A percentile compares a stretch with the other conserved stretches of the same genome.
phyloP scores from a whole-genome alignment of 2,888 invertebrate genomes.

The Ectemnius continuus region DNA sequence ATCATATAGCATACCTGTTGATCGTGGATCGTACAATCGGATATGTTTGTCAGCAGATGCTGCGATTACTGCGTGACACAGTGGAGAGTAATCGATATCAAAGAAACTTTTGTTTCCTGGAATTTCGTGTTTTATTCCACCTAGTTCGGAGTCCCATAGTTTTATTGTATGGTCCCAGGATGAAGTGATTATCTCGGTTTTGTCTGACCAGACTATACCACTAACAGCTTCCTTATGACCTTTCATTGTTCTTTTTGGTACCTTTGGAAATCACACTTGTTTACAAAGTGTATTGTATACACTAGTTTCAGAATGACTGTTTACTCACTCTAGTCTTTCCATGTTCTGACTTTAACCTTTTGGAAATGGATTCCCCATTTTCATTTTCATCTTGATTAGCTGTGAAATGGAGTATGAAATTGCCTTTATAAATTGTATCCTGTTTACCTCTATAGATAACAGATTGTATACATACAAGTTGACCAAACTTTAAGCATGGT shows the following conservation, averaged over 20 bases:
- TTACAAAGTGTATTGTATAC: not conserved
- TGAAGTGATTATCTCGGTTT: slow-evolving; percentile 87
- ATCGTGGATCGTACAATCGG: slow-evolving; percentile 94
- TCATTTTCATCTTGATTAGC: slow-evolving; percentile 78
- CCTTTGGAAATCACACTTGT: slow-evolving; percentile 77
- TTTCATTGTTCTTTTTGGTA: slow-evolving; percentile 91
- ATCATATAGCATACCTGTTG: slow-evolving; percentile 81
- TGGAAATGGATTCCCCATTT: slow-evolving; percentile 81
- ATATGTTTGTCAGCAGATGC: slow-evolving; percentile 95
- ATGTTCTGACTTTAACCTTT: slow-evolving; percentile 81
- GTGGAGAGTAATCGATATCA: slow-evolving; percentile 89
- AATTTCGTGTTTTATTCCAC: slow-evolving; percentile 90
- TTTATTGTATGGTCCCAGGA: slow-evolving; percentile 98
- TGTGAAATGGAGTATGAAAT: slow-evolving; percentile 33
- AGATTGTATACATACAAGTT: slow-evolving; percentile 79
- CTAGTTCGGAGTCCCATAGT: slow-evolving; percentile 94
- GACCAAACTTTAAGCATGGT: slow-evolving; percentile 95
- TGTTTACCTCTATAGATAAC: too few relatives aligned
- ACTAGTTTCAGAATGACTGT: not conserved
- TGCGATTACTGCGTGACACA: slow-evolving; percentile 87
- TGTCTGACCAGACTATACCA: slow-evolving; percentile 90
- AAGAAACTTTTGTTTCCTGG: slow-evolving; percentile 94
- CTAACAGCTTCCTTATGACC: slow-evolving; percentile 96
- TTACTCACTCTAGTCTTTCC: slow-evolving; percentile 81
- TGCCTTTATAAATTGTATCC: too few relatives aligned